A percentile compares a stretch with the other conserved stretches of the same genome.
Evolutionary conservation across 1,140 invertebrate genomes (phyloP).

Genomic region (Ptiloglossa arizonensis): DNA sequence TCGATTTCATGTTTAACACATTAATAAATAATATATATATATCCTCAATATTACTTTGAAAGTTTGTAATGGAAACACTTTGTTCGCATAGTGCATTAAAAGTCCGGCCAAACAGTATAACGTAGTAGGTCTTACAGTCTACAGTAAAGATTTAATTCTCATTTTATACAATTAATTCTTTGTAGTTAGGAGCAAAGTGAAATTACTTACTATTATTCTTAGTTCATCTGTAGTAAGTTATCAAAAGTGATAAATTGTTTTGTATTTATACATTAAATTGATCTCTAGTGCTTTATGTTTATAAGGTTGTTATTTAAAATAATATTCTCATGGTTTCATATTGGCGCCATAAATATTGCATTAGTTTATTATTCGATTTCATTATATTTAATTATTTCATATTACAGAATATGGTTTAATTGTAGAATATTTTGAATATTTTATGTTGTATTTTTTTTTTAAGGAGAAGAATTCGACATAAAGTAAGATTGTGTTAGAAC

Average conservation of each 20-base stretch:
- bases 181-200: not conserved
- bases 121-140: not conserved
- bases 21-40: not conserved
- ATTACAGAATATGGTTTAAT: not conserved
- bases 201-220: not conserved
- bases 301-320: not conserved
- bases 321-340: not conserved
- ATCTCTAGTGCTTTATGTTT: not conserved
- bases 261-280: not conserved
- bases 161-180: slow-evolving; percentile 1
- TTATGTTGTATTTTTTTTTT: not conserved
- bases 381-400: not conserved
- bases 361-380: not conserved
- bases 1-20: slow-evolving; percentile 4
- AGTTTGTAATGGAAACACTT: not conserved
- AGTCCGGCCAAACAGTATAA: not conserved
- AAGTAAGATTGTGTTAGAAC: not conserved
- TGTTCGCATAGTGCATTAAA: not conserved
- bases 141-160: not conserved
- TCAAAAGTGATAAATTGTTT: not conserved
- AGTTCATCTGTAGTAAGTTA: not conserved
- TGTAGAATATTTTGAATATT: not conserved
- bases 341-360: not conserved
- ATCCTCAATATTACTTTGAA: not conserved
- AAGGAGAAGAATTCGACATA: not conserved